These are phyloP conservation scores for Enteromius paludinosus DNA, from an alignment of 2,797 vertebrate species.

Conservation along the genomic window DNA sequence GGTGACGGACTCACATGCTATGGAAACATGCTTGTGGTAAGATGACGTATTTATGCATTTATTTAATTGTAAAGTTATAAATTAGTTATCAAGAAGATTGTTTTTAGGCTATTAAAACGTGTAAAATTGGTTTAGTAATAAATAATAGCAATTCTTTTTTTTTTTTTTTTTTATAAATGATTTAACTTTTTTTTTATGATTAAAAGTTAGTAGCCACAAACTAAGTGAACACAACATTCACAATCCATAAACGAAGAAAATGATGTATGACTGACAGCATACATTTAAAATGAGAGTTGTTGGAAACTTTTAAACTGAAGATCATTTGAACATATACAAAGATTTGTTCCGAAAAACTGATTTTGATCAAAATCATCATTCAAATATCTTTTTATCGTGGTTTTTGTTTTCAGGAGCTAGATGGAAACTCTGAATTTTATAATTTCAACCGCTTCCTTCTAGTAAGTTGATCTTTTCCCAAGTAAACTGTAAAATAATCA, in stretches of 20 bases:
- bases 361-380: neutral
- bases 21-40: conserved; percentile 81
- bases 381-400: neutral
- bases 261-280: neutral
- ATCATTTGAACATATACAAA: neutral
- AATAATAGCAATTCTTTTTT: neutral
- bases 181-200: neutral
- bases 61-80: neutral
- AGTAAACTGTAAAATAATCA: neutral
- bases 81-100: neutral
- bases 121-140: neutral
- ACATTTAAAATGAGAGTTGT: neutral
- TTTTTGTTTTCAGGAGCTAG: conserved; percentile 83
- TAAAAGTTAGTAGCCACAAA: neutral
- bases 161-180: neutral
- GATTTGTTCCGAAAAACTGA: neutral
- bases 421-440: conserved; percentile 72
- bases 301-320: too few relatives aligned
- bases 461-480: conserved; percentile 70
- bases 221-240: neutral
- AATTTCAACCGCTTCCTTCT: conserved; percentile 77
- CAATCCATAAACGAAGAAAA: neutral
- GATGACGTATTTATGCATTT: conserved; percentile 13
- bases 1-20: conserved; percentile 89
- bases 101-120: neutral